These are phyloP conservation scores for Junonia oenone DNA, from an alignment of 2,888 invertebrate species.

Conservation along the genomic window DNA sequence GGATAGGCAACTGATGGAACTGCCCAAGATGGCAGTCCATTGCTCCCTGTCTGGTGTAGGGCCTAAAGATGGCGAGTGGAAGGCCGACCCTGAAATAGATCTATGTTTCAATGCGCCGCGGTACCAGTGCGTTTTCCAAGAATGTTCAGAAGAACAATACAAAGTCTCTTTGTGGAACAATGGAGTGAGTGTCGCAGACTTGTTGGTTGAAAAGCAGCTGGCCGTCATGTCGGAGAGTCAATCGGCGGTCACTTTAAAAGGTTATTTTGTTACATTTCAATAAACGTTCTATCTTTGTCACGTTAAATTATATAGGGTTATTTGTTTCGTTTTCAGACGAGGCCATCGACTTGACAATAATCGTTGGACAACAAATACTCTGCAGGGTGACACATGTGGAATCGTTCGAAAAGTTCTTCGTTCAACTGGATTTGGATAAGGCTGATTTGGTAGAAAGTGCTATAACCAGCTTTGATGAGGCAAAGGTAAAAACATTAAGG, in stretches of 20 bases:
- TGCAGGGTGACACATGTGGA: constrained; percentile 65
- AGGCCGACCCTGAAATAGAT: constrained; percentile 72
- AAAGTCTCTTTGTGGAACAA: constrained; percentile 70
- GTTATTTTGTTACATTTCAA: constrained; percentile 33
- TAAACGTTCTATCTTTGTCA: background rate
- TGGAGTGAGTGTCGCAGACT: constrained; percentile 67
- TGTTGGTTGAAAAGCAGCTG: constrained; percentile 69
- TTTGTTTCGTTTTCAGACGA: constrained; percentile 52
- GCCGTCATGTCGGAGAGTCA: constrained; percentile 59
- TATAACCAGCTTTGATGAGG: constrained; percentile 51
- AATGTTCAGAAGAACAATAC: constrained; percentile 62
- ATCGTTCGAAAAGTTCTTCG: constrained; percentile 57
- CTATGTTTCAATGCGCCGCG: constrained; percentile 81
- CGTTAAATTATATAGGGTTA: background rate
- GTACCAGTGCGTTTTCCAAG: constrained; percentile 80
- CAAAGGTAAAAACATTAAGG: constrained; percentile 39
- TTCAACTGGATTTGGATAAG: constrained; percentile 66
- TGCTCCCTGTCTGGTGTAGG: constrained; percentile 83
- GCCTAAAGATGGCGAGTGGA: constrained; percentile 81
- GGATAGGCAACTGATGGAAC: constrained; percentile 81
- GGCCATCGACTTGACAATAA: constrained; percentile 67
- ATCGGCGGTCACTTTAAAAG: constrained; percentile 64
- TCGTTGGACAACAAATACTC: constrained; percentile 65
- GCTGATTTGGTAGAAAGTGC: constrained; percentile 59
- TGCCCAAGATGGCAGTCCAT: constrained; percentile 85